Evolutionary conservation across 2,113 vertebrate species (phyloP).

Genomic region (cat (Felis catus)): F.catus_Fca126_mat1.0 CM031420.1:88640001-88640500

Average conservation of each 20-base stretch:
- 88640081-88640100: background rate
- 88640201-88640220: background rate
- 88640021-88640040: background rate
- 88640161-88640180: background rate
- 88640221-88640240: background rate
- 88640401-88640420: background rate
- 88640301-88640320: background rate
- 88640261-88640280: background rate
- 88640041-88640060: conserved; percentile 3
- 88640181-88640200: background rate
- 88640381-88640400: background rate
- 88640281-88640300: background rate
- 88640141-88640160: background rate
- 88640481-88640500: background rate
- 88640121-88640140: background rate
- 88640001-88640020: conserved; percentile 44
- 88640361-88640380: background rate
- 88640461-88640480: background rate
- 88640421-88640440: background rate
- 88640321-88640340: conserved; percentile 10
- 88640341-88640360: background rate
- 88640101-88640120: background rate
- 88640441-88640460: background rate
- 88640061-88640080: background rate
- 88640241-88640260: background rate